phyloP scores from a whole-genome alignment of 1,140 invertebrate genomes.

The Leucophenga varia region DNA sequence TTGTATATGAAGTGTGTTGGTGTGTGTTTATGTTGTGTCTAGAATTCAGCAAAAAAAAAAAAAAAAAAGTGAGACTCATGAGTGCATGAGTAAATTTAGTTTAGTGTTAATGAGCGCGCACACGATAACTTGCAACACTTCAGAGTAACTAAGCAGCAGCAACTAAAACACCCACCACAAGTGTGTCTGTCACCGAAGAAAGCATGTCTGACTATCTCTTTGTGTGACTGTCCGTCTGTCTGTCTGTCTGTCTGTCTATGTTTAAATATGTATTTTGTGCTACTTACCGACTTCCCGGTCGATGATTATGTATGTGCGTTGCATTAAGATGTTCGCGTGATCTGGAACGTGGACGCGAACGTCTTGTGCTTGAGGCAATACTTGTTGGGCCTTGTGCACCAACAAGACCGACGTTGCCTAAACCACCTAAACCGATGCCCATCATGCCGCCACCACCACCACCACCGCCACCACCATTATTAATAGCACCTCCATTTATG shows the following conservation, averaged over 20 bases:
- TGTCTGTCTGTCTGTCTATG: not conserved
- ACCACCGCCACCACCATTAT: constrained; percentile 56
- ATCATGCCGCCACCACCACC: constrained; percentile 32
- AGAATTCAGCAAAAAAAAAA: no score
- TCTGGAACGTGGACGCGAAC: constrained; percentile 66
- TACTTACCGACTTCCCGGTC: constrained; percentile 61
- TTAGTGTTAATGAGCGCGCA: no score
- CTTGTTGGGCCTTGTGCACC: constrained; percentile 54
- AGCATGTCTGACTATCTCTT: no score
- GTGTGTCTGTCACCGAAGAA: no score
- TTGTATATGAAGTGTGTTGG: not conserved
- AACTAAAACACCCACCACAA: no score
- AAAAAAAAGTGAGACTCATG: no score
- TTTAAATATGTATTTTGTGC: constrained; percentile 7
- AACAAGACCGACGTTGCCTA: no score
- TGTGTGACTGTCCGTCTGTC: not conserved
- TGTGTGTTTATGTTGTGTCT: not conserved
- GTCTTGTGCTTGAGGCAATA: constrained; percentile 66
- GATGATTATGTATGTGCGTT: constrained; percentile 58
- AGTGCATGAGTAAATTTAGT: no score
- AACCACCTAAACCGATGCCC: constrained; percentile 34
- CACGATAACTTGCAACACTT: no score
- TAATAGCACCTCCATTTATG: constrained; percentile 57
- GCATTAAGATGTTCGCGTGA: constrained; percentile 60
- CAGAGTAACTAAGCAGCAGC: no score